Base-by-base conservation (phyloP, 2,797 vertebrate species). In the Hybognathus amarus region DNA sequence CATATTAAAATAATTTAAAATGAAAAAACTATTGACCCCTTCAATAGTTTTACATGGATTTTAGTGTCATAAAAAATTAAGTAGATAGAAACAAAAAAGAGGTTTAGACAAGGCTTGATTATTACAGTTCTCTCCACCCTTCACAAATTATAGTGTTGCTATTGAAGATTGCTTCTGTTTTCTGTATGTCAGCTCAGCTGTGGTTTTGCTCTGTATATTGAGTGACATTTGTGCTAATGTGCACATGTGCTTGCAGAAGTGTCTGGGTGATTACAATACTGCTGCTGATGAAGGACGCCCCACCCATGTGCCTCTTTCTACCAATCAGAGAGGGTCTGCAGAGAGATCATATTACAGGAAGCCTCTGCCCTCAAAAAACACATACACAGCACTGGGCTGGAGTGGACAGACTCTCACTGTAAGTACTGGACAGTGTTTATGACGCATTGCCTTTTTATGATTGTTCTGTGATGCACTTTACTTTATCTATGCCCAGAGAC, bases 301-400 rank as follows among this genome's bases (percentile, higher is more conserved):
- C 68, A 36, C 33, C 38, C 68, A 64, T 30, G 30, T 27, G 22
- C 1, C 7, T 22, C 7, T 5, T 66, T 70, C 80, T 40, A n/a
- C 69, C 76, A 77, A 77, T 40, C 59, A 64, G 40, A 47, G 5
- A 13, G 33, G 10, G 18, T 22, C 59, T 78, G 76, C 15, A 40
- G 80, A 17, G 59, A 24, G 40, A 82, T 79, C 22, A 24, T 6
- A 67, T 85, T 47, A 68, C 79, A 80, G 75, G 75, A 59, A 84
- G 36, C 11, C 38, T 42, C 38, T 8, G 38, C 12, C 56, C 12
- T 12, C 24, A 30, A 8, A 27, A 70, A 63, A 73, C 68, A 71
- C 59, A 36, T 36, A 56, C 20, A 15, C 17, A 24, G 9, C 50
- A 24, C 50, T 50, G 17, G 17, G 20, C 27, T 63, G 6, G 77